A percentile compares a stretch with the other conserved stretches of the same genome.
Evolutionary conservation across 2,797 vertebrate species (phyloP).

Genomic region (Heliangelus exortis): DNA sequence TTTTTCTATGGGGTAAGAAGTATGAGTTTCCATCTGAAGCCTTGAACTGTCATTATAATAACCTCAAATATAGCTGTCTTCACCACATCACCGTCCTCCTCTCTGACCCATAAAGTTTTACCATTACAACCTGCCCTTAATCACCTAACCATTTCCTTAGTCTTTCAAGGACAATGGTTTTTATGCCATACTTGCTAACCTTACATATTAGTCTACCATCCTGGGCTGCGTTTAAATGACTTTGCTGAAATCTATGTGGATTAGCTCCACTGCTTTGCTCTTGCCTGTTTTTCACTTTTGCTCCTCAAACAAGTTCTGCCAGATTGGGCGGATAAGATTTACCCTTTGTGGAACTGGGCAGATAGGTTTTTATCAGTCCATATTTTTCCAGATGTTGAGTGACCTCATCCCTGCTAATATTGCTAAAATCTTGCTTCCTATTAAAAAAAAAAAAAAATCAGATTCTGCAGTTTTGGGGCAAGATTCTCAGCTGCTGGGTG

Average conservation of each 20-base stretch:
- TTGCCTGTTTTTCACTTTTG: constrained; percentile 53
- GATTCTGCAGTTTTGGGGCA: background rate
- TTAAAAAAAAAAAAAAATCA: background rate
- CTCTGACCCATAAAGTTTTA: constrained; percentile 76
- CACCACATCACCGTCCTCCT: constrained; percentile 68
- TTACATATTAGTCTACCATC: constrained; percentile 66
- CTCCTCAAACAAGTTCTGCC: constrained; percentile 62
- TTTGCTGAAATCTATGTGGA: constrained; percentile 65
- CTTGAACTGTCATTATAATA: constrained; percentile 63
- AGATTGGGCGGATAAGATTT: constrained; percentile 56
- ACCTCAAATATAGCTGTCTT: constrained; percentile 71
- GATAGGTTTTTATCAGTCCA: constrained; percentile 55
- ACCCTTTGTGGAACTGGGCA: constrained; percentile 42
- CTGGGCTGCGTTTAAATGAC: constrained; percentile 59
- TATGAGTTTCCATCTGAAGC: constrained; percentile 48
- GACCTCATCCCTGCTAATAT: constrained; percentile 34
- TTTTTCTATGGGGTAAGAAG: constrained; percentile 32
- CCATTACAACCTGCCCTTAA: constrained; percentile 73
- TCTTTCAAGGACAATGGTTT: constrained; percentile 75
- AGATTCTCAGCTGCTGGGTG: background rate
- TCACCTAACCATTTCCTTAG: constrained; percentile 72
- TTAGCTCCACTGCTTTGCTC: constrained; percentile 59
- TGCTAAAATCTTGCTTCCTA: background rate
- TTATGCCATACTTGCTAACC: constrained; percentile 72
- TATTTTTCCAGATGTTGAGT: constrained; percentile 57